phyloP scores from a whole-genome alignment of 2,113 vertebrate genomes.

The Hassar affinis region DNA sequence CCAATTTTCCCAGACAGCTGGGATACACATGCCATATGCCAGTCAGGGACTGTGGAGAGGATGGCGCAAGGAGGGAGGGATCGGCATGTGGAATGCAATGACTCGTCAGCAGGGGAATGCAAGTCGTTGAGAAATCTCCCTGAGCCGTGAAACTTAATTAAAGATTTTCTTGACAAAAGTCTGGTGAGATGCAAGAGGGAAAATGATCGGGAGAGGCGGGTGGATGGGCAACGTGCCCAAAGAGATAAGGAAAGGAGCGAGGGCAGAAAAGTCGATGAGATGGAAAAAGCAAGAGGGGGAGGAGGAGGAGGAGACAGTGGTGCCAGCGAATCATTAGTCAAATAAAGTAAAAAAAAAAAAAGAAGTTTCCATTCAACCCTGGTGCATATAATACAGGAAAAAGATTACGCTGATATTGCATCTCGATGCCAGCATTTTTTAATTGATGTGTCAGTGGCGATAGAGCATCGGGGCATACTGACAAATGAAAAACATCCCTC shows the following conservation, averaged over 20 bases:
- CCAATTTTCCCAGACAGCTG: constrained; percentile 51
- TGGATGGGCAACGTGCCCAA: constrained; percentile 49
- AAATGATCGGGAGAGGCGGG: constrained; percentile 30
- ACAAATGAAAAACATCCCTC: constrained; percentile 25
- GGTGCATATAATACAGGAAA: constrained; percentile 33
- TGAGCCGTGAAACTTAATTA: constrained; percentile 67
- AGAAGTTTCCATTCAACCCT: constrained; percentile 34
- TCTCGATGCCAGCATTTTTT: constrained; percentile 1
- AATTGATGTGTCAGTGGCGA: constrained; percentile 35
- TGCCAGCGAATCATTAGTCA: constrained; percentile 35
- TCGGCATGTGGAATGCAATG: constrained; percentile 45
- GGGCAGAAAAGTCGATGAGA: constrained; percentile 26
- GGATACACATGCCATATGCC: constrained; percentile 45
- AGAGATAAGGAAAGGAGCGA: constrained; percentile 42
- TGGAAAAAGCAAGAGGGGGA: background rate
- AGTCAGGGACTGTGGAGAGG: constrained; percentile 39
- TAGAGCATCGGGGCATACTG: constrained; percentile 17
- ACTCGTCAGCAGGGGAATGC: constrained; percentile 34
- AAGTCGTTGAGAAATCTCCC: constrained; percentile 53
- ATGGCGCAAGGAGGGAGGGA: constrained; percentile 42
- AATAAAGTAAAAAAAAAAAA: constrained; percentile 47
- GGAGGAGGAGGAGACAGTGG: background rate
- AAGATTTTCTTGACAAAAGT: constrained; percentile 57
- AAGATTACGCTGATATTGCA: constrained; percentile 40
- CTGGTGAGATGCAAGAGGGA: constrained; percentile 42